Conservation (phyloP, 2,797 vertebrate genomes). For the Cryptoblepharus egeriae region DNA sequence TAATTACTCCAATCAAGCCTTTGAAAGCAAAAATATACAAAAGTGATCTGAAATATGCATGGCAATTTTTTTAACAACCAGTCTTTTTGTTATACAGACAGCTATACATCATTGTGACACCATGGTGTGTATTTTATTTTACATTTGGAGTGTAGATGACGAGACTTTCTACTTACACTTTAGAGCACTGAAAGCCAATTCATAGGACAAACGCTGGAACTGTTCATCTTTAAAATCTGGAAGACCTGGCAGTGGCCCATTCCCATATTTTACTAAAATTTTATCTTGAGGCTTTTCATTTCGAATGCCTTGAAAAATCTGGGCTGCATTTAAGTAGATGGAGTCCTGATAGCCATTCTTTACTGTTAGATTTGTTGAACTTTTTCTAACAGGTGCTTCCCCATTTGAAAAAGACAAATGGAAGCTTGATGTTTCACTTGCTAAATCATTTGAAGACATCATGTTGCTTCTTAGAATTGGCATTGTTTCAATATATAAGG, state of each 20-base stretch:
- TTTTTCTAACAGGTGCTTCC: slow-evolving; percentile 24
- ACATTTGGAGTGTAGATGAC: not conserved
- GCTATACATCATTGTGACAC: not conserved
- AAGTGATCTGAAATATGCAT: not conserved
- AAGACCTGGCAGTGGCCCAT: slow-evolving; percentile 37
- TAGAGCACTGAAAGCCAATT: slow-evolving; percentile 87
- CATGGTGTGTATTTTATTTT: not conserved
- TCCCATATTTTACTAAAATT: slow-evolving; percentile 80
- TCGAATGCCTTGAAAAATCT: slow-evolving; percentile 85
- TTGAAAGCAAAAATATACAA: not conserved
- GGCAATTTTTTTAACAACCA: too few species aligned
- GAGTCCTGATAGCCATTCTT: slow-evolving; percentile 77
- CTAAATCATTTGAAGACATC: slow-evolving; percentile 20
- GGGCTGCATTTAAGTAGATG: slow-evolving; percentile 84
- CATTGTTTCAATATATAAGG: slow-evolving; percentile 42
- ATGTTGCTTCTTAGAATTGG: slow-evolving; percentile 38
- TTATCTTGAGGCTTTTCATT: slow-evolving; percentile 76
- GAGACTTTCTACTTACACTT: slow-evolving; percentile 86
- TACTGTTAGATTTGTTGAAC: slow-evolving; percentile 36
- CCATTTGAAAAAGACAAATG: slow-evolving; percentile 50
- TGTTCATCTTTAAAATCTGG: slow-evolving; percentile 74
- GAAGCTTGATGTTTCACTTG: slow-evolving; percentile 49
- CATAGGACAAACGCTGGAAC: slow-evolving; percentile 76
- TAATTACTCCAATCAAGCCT: not conserved
- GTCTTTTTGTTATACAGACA: not conserved